Conservation (phyloP, 2,888 invertebrate genomes). For the Metopia argyrocephala region DNA sequence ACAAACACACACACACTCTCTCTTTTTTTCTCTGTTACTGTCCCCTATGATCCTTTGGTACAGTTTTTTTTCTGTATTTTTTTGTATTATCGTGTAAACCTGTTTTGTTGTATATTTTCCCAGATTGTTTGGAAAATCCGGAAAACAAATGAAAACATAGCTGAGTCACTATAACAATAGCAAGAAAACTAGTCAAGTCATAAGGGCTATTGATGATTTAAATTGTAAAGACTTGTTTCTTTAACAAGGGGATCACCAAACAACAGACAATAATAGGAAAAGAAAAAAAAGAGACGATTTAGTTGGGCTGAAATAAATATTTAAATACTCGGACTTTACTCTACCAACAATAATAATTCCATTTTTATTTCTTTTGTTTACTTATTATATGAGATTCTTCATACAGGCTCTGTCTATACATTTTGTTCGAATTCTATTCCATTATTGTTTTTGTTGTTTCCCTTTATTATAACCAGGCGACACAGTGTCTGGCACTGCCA, state of each 20-base stretch:
- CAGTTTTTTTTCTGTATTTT: background rate
- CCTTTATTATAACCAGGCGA: no score
- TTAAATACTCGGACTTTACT: no score
- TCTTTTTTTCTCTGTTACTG: no score
- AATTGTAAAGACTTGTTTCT: background rate
- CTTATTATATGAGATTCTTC: conserved; percentile 33
- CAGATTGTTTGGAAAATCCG: conserved; percentile 62
- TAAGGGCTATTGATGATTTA: conserved; percentile 57
- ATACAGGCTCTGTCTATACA: no score
- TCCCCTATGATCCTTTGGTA: background rate
- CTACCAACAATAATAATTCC: conserved; percentile 31
- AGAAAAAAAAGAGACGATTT: no score
- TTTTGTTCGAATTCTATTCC: no score
- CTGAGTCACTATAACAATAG: conserved; percentile 53
- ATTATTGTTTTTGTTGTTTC: conserved; percentile 8
- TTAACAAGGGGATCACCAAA: background rate
- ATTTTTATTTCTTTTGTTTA: conserved; percentile 43
- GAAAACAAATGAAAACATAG: conserved; percentile 61
- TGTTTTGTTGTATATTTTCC: conserved; percentile 46
- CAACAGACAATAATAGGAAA: background rate
- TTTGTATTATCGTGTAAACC: background rate
- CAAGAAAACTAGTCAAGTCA: conserved; percentile 52
- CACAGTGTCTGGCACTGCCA: conserved; percentile 45
- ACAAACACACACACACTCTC: background rate
- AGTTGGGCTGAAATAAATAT: no score